A percentile compares a stretch with the other conserved stretches of the same genome.
phyloP scores from a whole-genome alignment of 1,140 invertebrate species.

The Macrosteles quadrilineatus region DNA sequence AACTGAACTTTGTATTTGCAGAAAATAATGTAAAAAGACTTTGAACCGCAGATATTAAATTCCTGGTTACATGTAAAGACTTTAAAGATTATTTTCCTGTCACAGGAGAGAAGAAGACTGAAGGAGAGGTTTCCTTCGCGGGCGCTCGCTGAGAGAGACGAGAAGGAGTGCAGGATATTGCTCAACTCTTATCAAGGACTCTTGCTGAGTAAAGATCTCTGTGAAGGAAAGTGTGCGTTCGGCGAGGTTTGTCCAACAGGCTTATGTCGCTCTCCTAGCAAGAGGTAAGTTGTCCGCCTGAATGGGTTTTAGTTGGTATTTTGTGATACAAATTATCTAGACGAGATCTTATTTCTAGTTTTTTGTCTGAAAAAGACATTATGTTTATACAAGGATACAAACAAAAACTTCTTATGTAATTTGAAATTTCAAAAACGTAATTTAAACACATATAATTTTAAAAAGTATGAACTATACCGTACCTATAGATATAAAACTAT shows the following conservation, averaged over 20 bases:
- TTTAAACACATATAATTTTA: no score
- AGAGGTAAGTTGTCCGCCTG: constrained; percentile 53
- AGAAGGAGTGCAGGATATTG: constrained; percentile 71
- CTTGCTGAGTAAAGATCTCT: constrained; percentile 73
- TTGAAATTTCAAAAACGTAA: no score
- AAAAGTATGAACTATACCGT: no score
- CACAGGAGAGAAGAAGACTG: constrained; percentile 79
- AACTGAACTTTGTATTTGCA: no score
- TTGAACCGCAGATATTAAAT: no score
- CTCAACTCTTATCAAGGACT: constrained; percentile 80
- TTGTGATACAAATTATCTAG: no score
- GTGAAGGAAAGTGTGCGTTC: constrained; percentile 81
- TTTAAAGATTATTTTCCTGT: no score
- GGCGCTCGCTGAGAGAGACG: constrained; percentile 71
- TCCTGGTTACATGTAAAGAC: no score
- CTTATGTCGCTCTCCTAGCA: constrained; percentile 57
- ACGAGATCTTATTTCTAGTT: no score
- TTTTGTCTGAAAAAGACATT: constrained; percentile 3
- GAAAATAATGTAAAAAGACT: no score
- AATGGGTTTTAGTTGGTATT: no score
- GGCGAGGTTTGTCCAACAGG: constrained; percentile 83
- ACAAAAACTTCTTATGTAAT: constrained; percentile 2
- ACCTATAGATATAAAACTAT: no score
- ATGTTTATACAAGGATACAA: not conserved
- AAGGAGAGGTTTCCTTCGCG: constrained; percentile 81